These are phyloP conservation scores for Paramormyrops kingsleyae DNA, from an alignment of 2,113 vertebrate species.

Conservation along the genomic window DNA sequence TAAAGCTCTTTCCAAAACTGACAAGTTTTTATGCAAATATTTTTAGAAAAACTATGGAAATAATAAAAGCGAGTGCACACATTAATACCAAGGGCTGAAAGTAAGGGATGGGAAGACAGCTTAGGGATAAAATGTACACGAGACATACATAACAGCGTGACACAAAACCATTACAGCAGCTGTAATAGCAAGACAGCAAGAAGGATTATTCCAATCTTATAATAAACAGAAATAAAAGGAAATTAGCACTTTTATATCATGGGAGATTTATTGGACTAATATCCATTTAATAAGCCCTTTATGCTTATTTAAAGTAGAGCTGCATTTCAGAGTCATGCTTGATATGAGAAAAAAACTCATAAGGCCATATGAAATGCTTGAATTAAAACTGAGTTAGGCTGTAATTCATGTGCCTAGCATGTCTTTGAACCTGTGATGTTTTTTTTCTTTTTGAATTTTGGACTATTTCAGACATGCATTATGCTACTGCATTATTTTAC, in stretches of 20 bases:
- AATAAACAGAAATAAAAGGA: not conserved
- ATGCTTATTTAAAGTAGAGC: not conserved
- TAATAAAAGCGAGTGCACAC: not conserved
- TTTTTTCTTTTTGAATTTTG: not conserved
- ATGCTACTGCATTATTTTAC: not conserved
- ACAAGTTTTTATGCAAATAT: not conserved
- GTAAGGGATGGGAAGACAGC: not conserved
- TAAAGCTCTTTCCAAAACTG: not conserved
- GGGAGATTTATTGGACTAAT: slow-evolving; percentile 1
- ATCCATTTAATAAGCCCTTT: not conserved
- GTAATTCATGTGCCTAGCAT: not conserved
- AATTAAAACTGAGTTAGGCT: not conserved
- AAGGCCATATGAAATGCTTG: not conserved
- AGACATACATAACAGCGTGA: not conserved
- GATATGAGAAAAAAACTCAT: not conserved
- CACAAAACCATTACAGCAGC: not conserved
- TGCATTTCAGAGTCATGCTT: not conserved
- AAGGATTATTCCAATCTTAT: not conserved
- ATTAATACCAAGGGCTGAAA: not conserved
- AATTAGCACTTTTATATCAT: not conserved
- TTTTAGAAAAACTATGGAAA: not conserved
- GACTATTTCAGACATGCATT: not conserved
- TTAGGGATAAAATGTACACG: not conserved
- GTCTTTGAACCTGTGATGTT: not conserved
- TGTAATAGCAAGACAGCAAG: not conserved